Evolutionary conservation across 1,140 invertebrate species (phyloP).

Genomic region (Trigoniulus corallinus): DNA sequence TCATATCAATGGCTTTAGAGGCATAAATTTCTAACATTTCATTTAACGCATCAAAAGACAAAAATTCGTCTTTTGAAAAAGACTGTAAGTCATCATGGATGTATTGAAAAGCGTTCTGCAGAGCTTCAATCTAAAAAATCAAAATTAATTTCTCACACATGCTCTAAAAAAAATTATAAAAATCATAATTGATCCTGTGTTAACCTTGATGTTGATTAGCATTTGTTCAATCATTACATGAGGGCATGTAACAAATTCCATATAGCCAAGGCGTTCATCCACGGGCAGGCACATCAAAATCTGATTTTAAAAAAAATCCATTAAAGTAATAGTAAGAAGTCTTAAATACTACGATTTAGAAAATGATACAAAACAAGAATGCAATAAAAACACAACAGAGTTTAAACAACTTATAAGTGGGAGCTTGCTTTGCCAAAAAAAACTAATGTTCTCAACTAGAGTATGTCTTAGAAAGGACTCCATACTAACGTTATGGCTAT

Average conservation of each 20-base stretch:
- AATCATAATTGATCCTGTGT: not conserved
- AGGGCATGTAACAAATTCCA: not conserved
- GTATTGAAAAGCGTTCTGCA: not conserved
- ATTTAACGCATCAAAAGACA: not conserved
- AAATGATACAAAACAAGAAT: too few species aligned
- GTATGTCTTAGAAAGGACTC: too few species aligned
- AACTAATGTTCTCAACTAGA: too few species aligned
- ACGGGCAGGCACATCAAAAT: not conserved
- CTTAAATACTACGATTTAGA: too few species aligned
- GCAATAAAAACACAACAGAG: too few species aligned
- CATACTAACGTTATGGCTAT: too few species aligned
- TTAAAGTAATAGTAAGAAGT: too few species aligned
- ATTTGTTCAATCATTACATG: not conserved
- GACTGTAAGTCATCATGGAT: not conserved
- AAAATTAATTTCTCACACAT: too few species aligned
- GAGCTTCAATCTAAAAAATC: not conserved
- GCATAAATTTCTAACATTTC: not conserved
- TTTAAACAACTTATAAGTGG: too few species aligned
- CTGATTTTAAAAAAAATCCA: not conserved
- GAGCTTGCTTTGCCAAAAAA: too few species aligned
- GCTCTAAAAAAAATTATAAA: not conserved
- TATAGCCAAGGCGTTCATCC: not conserved
- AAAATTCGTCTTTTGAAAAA: not conserved
- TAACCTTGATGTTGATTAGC: not conserved
- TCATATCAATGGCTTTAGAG: not conserved